These are phyloP conservation scores for Anastatus disparis DNA, from an alignment of 1,140 invertebrate species.

Conservation along the genomic window DNA sequence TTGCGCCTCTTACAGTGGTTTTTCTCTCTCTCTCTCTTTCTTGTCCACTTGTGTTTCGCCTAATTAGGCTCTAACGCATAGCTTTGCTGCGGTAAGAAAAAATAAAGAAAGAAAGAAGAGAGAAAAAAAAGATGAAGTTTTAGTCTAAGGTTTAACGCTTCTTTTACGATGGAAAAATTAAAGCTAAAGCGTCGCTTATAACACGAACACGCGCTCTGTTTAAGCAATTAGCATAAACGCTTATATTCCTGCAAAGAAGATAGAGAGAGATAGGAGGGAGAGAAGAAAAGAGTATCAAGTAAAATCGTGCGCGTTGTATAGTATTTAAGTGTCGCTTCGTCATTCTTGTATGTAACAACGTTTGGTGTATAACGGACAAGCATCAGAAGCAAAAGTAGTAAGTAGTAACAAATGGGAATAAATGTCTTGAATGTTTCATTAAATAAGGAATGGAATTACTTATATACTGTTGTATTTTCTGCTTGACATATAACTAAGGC, in stretches of 20 bases:
- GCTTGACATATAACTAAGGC: no score
- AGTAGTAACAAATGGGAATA: not conserved
- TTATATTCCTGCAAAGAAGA: no score
- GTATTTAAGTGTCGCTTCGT: not conserved
- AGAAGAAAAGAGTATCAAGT: no score
- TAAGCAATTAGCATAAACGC: constrained; percentile 33
- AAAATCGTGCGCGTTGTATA: not conserved
- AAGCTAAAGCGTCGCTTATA: not conserved
- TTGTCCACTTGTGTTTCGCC: constrained; percentile 1
- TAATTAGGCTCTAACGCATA: constrained; percentile 27
- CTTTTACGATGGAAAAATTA: constrained; percentile 26
- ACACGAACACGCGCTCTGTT: constrained; percentile 3
- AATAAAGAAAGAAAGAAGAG: no score
- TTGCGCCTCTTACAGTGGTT: no score
- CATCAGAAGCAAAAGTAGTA: no score
- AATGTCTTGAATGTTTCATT: not conserved
- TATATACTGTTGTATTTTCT: no score
- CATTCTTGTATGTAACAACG: not conserved
- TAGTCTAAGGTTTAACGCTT: constrained; percentile 17
- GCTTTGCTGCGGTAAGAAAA: not conserved
- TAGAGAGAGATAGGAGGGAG: no score
- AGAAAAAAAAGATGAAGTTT: no score
- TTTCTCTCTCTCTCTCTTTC: not conserved
- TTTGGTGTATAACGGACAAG: no score
- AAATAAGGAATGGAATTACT: no score